A percentile compares a stretch with the other conserved stretches of the same genome.
Conservation (phyloP, 2,797 vertebrate species). For the Tamandua tetradactyla region DNA sequence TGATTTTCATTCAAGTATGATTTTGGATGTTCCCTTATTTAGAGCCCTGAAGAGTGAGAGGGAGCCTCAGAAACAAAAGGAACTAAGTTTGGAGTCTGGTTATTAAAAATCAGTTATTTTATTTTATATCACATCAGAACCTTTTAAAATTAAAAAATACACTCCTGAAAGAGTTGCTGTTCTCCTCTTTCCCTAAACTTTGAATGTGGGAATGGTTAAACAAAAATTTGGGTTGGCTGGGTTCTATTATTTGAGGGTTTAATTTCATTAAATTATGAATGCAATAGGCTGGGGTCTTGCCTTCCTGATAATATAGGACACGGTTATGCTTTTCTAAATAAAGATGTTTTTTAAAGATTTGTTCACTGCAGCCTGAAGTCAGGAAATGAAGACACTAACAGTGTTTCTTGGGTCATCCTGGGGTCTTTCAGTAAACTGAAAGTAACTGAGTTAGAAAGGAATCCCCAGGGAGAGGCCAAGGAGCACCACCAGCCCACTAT, state of each 20-base stretch:
- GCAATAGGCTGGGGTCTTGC: not conserved
- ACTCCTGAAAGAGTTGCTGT: not conserved
- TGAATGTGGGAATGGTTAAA: not conserved
- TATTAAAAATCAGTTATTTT: not conserved
- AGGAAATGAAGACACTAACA: not conserved
- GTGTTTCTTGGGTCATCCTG: not conserved
- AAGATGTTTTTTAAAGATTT: not conserved
- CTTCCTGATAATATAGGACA: not conserved
- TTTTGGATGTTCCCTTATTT: not conserved
- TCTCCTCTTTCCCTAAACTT: not conserved
- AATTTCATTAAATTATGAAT: not conserved
- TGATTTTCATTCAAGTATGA: not conserved
- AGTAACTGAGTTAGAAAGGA: constrained; percentile 26
- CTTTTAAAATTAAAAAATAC: constrained; percentile 3
- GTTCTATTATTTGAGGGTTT: not conserved
- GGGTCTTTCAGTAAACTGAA: constrained; percentile 61
- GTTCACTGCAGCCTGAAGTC: not conserved
- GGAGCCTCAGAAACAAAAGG: not conserved
- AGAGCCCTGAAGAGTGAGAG: not conserved
- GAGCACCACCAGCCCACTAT: not conserved
- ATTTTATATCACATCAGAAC: not conserved
- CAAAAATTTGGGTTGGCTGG: not conserved
- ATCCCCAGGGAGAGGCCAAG: not conserved
- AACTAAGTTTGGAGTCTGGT: not conserved
- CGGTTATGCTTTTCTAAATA: not conserved